Conservation (phyloP, 1,140 invertebrate genomes). For the Drosophila orosa region DNA sequence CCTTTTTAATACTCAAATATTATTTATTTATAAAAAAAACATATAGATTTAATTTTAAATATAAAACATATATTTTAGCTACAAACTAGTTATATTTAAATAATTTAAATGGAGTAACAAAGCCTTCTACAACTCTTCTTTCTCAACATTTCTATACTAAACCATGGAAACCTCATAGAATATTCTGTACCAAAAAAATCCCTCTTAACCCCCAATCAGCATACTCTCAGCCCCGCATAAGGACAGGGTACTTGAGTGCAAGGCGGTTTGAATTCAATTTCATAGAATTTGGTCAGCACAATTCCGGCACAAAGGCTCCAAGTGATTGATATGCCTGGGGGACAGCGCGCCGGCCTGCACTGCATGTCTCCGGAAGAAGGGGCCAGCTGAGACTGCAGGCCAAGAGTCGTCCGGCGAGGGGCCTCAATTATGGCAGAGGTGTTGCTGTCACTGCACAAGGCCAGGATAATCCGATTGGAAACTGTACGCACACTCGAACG, state of each 20-base stretch:
- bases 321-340: slow-evolving; percentile 45
- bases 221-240: not conserved
- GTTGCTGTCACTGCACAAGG: slow-evolving; percentile 20
- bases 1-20: not conserved
- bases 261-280: slow-evolving; percentile 26
- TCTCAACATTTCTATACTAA: too few relatives aligned
- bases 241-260: not conserved
- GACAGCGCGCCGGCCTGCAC: not conserved
- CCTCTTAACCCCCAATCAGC: too few relatives aligned
- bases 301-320: slow-evolving; percentile 4
- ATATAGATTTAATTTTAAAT: not conserved
- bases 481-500: not conserved
- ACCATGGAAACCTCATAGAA: too few relatives aligned
- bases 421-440: slow-evolving; percentile 26
- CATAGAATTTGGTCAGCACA: slow-evolving; percentile 32
- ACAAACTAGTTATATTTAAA: not conserved
- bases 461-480: slow-evolving; percentile 31
- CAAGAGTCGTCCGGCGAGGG: not conserved
- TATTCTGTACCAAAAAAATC: not conserved
- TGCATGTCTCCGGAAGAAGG: not conserved
- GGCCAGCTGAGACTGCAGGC: not conserved
- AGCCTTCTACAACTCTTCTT: not conserved
- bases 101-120: not conserved
- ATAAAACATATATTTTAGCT: not conserved
- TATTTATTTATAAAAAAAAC: not conserved